Percentiles rank a stretch among this genome's conserved stretches.
phyloP scores from a whole-genome alignment of 2,888 invertebrate species.

The Xylophagus ater region DNA sequence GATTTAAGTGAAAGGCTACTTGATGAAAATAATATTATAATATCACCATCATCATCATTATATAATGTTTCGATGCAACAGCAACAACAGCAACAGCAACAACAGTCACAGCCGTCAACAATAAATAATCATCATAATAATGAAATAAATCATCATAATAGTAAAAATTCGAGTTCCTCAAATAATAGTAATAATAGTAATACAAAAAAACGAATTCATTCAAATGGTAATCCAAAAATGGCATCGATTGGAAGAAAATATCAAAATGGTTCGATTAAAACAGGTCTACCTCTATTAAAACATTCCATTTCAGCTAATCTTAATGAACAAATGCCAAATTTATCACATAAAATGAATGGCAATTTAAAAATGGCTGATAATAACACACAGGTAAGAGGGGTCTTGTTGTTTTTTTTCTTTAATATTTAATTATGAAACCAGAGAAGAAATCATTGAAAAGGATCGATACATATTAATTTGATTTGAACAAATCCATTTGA shows the following conservation, averaged over 20 bases:
- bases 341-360: constrained; percentile 14
- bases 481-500: no score
- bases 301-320: constrained; percentile 17
- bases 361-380: constrained; percentile 13
- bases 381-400: constrained; percentile 15
- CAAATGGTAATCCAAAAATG: constrained; percentile 11
- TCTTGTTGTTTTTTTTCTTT: background rate
- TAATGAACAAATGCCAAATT: no score
- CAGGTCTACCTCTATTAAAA: constrained; percentile 16
- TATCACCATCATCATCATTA: no score
- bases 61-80: constrained; percentile 4
- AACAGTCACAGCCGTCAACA: background rate
- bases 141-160: constrained; percentile 5
- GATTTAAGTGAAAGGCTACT: constrained; percentile 13
- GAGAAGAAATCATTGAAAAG: no score
- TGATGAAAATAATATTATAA: constrained; percentile 11
- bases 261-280: constrained; percentile 19
- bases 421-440: background rate
- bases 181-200: background rate
- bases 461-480: no score
- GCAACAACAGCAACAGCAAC: background rate
- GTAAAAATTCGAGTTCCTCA: constrained; percentile 7
- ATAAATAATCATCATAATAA: background rate
- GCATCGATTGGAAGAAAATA: constrained; percentile 1
- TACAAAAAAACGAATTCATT: constrained; percentile 1